Conservation (phyloP, 2,797 vertebrate genomes). For the Gymnocypris eckloni region DNA sequence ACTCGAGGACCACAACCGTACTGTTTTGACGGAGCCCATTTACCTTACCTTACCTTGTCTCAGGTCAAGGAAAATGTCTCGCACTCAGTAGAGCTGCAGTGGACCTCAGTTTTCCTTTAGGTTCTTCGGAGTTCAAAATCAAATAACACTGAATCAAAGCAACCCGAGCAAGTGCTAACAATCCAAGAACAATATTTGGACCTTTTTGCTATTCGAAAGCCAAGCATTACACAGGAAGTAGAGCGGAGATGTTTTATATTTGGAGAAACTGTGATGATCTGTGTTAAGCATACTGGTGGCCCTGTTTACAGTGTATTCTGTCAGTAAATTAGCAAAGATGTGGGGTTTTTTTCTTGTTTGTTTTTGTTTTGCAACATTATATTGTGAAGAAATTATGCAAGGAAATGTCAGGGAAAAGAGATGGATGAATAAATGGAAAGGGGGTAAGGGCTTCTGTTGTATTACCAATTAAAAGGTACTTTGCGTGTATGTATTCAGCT, state of each 20-base stretch:
- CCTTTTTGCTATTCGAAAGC: conserved; percentile 11
- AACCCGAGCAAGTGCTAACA: conserved; percentile 23
- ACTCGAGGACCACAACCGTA: conserved; percentile 26
- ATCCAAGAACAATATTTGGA: conserved; percentile 24
- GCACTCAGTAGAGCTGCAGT: conserved; percentile 11
- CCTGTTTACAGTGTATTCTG: conserved; percentile 52
- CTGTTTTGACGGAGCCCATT: conserved; percentile 36
- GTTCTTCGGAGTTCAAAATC: conserved; percentile 10
- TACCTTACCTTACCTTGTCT: conserved; percentile 41
- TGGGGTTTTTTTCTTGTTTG: conserved; percentile 44
- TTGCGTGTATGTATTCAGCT: conserved; percentile 52
- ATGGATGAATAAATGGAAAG: conserved; percentile 50
- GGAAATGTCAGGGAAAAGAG: conserved; percentile 54
- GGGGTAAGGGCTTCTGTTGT: conserved; percentile 45
- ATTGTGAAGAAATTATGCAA: conserved; percentile 52
- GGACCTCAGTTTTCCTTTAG: conserved; percentile 21
- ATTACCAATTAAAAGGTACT: conserved; percentile 53
- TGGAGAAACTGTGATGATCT: conserved; percentile 48
- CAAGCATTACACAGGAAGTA: conserved; percentile 25
- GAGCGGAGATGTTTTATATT: conserved; percentile 39
- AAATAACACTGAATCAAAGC: conserved; percentile 14
- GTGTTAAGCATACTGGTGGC: conserved; percentile 25
- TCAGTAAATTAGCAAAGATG: conserved; percentile 46
- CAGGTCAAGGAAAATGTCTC: conserved; percentile 54
- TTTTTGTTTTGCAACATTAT: conserved; percentile 39